Evolutionary conservation across 53 echinoderm and acorn worm genomes (phyloP).

Genomic region (Echinometra lucunter): DNA sequence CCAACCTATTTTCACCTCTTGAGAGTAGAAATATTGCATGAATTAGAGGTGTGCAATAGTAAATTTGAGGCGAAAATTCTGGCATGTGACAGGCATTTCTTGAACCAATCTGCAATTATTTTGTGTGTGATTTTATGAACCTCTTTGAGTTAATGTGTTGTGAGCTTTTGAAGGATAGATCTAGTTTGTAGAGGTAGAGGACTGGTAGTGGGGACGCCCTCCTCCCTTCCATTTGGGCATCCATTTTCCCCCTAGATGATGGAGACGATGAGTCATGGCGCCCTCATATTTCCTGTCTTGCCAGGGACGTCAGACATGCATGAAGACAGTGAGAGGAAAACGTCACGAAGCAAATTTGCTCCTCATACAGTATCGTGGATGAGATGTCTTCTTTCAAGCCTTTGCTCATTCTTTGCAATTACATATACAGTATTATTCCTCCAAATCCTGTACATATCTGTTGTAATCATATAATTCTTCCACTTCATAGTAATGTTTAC

Average conservation of each 20-base stretch:
- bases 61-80: no score
- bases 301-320: not conserved
- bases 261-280: not conserved
- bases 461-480: not conserved
- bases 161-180: no score
- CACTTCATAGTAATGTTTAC: not conserved
- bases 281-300: slow-evolving; percentile 5
- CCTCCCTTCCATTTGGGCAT: not conserved
- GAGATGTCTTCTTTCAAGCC: not conserved
- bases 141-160: no score
- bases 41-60: no score
- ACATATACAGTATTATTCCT: no score
- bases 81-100: no score
- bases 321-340: not conserved
- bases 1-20: not conserved
- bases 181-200: not conserved
- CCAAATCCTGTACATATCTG: not conserved
- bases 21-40: no score
- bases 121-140: no score
- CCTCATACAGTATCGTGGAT: not conserved
- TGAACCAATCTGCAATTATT: no score
- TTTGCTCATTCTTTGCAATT: not conserved
- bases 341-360: not conserved
- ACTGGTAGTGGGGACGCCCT: not conserved
- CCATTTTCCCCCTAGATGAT: slow-evolving; percentile 29